These are phyloP conservation scores for Bombylius major DNA, from an alignment of 2,888 invertebrate species.

Conservation along the genomic window DNA sequence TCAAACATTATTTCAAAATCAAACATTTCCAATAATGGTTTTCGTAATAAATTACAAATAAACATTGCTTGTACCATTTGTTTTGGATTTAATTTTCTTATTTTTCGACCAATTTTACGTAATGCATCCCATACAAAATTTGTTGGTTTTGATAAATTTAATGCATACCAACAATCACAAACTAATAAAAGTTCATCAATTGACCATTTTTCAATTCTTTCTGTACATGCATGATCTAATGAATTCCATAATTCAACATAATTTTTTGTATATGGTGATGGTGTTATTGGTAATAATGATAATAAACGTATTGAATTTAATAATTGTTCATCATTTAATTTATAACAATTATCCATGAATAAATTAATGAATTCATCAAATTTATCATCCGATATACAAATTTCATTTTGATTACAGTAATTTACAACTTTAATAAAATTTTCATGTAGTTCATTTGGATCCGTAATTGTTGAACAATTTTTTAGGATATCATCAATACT, in stretches of 20 bases:
- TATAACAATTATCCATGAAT: constrained; percentile 40
- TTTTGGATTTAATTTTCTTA: constrained; percentile 44
- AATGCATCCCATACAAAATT: constrained; percentile 44
- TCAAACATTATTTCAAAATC: constrained; percentile 49
- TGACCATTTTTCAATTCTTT: constrained; percentile 40
- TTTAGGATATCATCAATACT: constrained; percentile 12
- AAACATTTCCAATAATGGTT: constrained; percentile 45
- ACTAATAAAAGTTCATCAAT: constrained; percentile 43
- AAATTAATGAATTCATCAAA: constrained; percentile 22
- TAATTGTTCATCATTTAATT: constrained; percentile 46
- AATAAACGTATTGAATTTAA: constrained; percentile 41
- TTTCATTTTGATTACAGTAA: constrained; percentile 19
- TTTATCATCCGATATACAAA: constrained; percentile 22
- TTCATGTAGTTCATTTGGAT: constrained; percentile 16
- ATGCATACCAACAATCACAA: constrained; percentile 50
- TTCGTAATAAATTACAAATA: constrained; percentile 47
- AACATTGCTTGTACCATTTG: constrained; percentile 57
- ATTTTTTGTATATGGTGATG: constrained; percentile 42
- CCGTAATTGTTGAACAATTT: background rate
- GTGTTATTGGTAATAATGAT: constrained; percentile 40
- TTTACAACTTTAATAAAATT: constrained; percentile 20
- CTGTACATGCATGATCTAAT: constrained; percentile 51
- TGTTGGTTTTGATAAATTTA: constrained; percentile 42
- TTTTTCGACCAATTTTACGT: constrained; percentile 43
- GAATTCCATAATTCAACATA: constrained; percentile 52